Base-by-base conservation (phyloP, 2,888 invertebrate genomes). In the Tridacna crocea region DNA sequence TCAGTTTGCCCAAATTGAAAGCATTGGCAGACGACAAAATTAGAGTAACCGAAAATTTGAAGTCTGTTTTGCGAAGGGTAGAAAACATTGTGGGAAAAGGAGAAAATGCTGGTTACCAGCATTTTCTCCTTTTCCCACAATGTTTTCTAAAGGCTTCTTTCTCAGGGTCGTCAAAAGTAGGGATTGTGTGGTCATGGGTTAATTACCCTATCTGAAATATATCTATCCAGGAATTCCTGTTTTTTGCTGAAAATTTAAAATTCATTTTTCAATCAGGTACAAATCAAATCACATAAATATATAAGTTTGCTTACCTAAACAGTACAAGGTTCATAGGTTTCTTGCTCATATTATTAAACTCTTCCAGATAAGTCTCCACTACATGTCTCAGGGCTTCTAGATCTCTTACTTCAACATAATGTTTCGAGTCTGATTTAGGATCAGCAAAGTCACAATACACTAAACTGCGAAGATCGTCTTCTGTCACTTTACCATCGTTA, bases 381-480 rank as follows among this genome's bases (percentile, higher is more conserved):
- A 98, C 97, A 0, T 96, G 95, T 80, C 97, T 96, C 78, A 99
- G 95, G 87, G 96, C 96, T 63, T 97, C 97, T 92, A 98, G 95
- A 93, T 98, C 97, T 0, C 95, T 94, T 0, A 98, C 98, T 95
- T 99, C 98, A 92, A 97, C 96, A 92, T 99, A 99, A 92, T 97
- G 96, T 51, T 98, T 96, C 17, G 96, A 96, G 92, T 98, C 98
- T 0, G 97, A 97, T 95, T 98, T 98, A 0, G 98, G 97, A 95
- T 99, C 98, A 0, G 97, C 97, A 93, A 99, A 99, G 94, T 99
- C 98, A 93, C 99, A 99, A 94, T 97, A 99, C 81, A 99, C 96
- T 83, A 99, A 95, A 90, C 97, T 97, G 79, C 98, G 96, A 12
- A 99, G 95, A 93, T 98, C 97, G 24, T 95, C 95, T 93, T 98